These are phyloP conservation scores for Scaptomyza cyrtandrae DNA, from an alignment of 2,888 invertebrate species.

Conservation along the genomic window DNA sequence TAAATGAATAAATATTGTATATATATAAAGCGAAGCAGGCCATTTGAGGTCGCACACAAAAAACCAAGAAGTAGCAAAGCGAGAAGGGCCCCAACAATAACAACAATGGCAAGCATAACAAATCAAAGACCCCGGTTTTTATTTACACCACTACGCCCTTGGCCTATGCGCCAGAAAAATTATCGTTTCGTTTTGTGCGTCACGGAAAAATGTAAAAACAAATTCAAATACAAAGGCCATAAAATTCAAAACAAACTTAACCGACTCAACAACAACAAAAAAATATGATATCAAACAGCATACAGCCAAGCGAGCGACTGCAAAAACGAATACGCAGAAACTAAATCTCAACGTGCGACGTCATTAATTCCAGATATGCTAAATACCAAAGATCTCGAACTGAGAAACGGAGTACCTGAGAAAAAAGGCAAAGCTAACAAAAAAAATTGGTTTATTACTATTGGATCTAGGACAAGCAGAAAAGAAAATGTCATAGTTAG, in stretches of 20 bases:
- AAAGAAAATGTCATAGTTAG: too few species aligned
- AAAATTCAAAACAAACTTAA: constrained; percentile 24
- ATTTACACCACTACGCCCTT: not conserved
- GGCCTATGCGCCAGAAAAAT: constrained; percentile 10
- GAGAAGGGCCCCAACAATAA: constrained; percentile 14
- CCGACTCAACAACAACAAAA: not conserved
- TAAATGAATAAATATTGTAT: constrained; percentile 43
- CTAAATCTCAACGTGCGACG: not conserved
- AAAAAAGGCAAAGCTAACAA: too few species aligned
- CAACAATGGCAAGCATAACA: constrained; percentile 20
- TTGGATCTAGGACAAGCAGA: too few species aligned
- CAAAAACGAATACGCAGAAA: constrained; percentile 3
- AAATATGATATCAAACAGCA: constrained; percentile 29
- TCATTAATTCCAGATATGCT: constrained; percentile 42
- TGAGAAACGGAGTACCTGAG: too few species aligned
- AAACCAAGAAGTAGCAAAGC: constrained; percentile 17
- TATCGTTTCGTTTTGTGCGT: constrained; percentile 1
- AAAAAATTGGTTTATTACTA: too few species aligned
- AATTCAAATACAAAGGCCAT: constrained; percentile 22
- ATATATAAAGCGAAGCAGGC: not conserved
- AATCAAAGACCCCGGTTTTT: constrained; percentile 19
- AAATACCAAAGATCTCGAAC: constrained; percentile 23
- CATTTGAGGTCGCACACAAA: not conserved
- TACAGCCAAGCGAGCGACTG: constrained; percentile 8
- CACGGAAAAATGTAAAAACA: constrained; percentile 7